These are phyloP conservation scores for Oreortyx pictus DNA, from an alignment of 2,797 vertebrate genomes.

Conservation along the genomic window DNA sequence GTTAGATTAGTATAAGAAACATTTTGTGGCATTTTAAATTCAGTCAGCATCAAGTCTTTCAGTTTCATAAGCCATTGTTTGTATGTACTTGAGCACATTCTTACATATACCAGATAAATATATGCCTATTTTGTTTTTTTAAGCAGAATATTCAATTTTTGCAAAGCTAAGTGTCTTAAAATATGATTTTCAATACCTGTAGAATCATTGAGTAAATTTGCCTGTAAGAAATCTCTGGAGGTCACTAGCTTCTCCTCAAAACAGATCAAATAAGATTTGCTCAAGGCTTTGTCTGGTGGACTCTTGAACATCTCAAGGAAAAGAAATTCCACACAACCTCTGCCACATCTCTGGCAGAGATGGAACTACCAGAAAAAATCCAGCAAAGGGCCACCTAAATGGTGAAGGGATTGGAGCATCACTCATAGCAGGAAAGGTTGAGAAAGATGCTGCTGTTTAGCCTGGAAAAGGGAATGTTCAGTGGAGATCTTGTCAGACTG, in stretches of 20 bases:
- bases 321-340: neutral
- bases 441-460: neutral
- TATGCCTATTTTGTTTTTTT: neutral
- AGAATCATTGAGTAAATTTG: neutral
- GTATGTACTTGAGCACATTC: neutral
- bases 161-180: neutral
- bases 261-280: neutral
- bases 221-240: neutral
- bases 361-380: neutral
- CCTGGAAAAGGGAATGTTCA: neutral
- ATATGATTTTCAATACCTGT: neutral
- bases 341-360: too few species aligned
- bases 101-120: neutral
- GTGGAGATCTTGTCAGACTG: neutral
- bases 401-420: neutral
- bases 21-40: neutral
- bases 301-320: neutral
- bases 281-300: accelerated
- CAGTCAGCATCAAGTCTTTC: accelerated
- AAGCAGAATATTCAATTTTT: neutral
- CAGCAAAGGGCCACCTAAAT: neutral
- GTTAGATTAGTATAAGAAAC: neutral
- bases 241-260: neutral
- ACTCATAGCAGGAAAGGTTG: neutral
- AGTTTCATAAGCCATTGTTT: neutral